phyloP scores from a whole-genome alignment of 2,113 vertebrate species.

The Cercopithecus mona region DNA sequence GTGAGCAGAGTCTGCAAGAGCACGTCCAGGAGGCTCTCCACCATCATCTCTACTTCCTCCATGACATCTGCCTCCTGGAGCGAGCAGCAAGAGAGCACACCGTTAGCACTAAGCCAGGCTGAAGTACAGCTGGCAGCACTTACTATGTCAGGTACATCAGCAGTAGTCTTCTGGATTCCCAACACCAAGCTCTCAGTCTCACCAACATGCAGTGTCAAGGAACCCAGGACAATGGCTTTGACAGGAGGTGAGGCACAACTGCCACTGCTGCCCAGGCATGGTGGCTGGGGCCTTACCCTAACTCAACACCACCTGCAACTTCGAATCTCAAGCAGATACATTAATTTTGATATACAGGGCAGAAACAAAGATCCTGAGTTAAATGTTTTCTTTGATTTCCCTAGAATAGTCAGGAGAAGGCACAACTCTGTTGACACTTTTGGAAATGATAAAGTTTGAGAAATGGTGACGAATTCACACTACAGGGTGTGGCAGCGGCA shows the following conservation, averaged over 20 bases:
- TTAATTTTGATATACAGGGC: not conserved
- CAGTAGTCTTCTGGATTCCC: not conserved
- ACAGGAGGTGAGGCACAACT: not conserved
- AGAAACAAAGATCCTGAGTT: not conserved
- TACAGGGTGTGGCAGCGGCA: not conserved
- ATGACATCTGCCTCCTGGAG: conserved; percentile 94
- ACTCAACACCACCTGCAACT: not conserved
- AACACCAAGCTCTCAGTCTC: not conserved
- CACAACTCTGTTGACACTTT: not conserved
- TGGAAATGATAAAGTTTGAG: not conserved
- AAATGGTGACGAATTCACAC: not conserved
- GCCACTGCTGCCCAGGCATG: not conserved
- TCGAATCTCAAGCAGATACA: not conserved
- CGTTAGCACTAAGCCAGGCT: conserved; percentile 57
- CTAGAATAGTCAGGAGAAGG: not conserved
- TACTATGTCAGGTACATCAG: conserved; percentile 34
- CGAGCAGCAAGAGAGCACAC: conserved; percentile 76
- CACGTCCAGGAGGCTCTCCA: conserved; percentile 98
- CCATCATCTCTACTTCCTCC: conserved; percentile 99
- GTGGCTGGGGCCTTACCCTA: not conserved
- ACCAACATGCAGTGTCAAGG: not conserved
- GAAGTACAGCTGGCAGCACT: not conserved
- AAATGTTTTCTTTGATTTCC: conserved; percentile 20
- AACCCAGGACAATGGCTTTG: not conserved
- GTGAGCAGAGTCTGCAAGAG: conserved; percentile 97